phyloP scores from a whole-genome alignment of 2,888 invertebrate species.

The Exephanes ischioxanthus region DNA sequence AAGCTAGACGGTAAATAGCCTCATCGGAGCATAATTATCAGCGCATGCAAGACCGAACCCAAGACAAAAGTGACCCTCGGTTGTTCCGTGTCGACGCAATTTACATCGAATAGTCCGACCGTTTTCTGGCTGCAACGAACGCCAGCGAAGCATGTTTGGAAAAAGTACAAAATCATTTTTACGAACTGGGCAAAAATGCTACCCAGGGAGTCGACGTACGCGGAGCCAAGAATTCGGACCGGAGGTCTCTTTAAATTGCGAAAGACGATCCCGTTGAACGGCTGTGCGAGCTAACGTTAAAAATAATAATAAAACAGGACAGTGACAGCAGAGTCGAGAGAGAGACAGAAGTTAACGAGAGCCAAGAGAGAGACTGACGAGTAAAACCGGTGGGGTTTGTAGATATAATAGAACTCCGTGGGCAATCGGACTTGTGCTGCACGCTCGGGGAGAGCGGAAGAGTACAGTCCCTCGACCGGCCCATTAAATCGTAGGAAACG shows the following conservation, averaged over 20 bases:
- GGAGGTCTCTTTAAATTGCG: constrained; percentile 1
- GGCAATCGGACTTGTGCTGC: constrained; percentile 19
- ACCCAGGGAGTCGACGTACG: too few species aligned
- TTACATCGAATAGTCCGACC: background rate
- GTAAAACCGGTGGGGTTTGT: background rate
- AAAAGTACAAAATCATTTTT: too few species aligned
- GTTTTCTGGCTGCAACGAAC: background rate
- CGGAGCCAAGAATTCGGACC: background rate
- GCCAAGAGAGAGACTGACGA: constrained; percentile 7
- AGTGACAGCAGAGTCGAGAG: background rate
- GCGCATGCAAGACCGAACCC: constrained; percentile 11
- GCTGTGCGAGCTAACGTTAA: constrained; percentile 19
- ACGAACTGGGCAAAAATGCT: too few species aligned
- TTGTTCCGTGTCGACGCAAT: background rate
- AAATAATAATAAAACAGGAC: constrained; percentile 9
- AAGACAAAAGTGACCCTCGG: constrained; percentile 10
- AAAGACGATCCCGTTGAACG: constrained; percentile 24
- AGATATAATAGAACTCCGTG: background rate
- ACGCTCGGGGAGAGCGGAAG: constrained; percentile 41
- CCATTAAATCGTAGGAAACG: constrained; percentile 58
- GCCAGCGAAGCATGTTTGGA: too few species aligned
- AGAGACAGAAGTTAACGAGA: constrained; percentile 33
- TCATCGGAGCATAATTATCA: constrained; percentile 26
- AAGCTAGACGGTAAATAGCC: constrained; percentile 6
- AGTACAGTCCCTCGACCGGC: constrained; percentile 36